Evolutionary conservation across 2,113 vertebrate genomes (phyloP).

Genomic region (Formicarius rufipectus): DNA sequence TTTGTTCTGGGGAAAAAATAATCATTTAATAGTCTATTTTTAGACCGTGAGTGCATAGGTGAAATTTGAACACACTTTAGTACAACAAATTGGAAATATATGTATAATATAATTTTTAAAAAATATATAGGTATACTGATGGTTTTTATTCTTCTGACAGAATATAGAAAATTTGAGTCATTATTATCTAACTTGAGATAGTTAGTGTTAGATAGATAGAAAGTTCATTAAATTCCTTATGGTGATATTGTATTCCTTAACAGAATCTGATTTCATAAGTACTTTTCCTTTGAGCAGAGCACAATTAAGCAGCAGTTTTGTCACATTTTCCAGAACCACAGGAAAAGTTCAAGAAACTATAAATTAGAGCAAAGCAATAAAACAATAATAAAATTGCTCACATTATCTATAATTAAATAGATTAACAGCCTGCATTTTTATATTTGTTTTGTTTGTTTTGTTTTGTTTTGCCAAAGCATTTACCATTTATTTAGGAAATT

Average conservation of each 20-base stretch:
- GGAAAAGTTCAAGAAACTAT: not conserved
- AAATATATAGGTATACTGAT: not conserved
- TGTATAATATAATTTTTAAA: not conserved
- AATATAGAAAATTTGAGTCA: not conserved
- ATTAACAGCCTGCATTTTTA: not conserved
- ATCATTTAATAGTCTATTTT: not conserved
- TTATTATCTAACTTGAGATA: not conserved
- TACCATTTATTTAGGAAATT: slow-evolving; percentile 5
- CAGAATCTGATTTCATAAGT: not conserved
- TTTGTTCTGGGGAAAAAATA: not conserved
- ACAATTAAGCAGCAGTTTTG: not conserved
- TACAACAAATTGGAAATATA: not conserved
- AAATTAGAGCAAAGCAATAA: not conserved
- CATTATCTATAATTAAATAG: slow-evolving; percentile 22
- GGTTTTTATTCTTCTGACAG: not conserved
- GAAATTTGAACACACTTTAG: not conserved
- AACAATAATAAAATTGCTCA: slow-evolving; percentile 12
- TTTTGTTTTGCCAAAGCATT: not conserved
- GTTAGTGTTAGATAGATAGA: no score
- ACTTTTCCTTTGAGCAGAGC: not conserved
- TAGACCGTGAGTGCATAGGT: not conserved
- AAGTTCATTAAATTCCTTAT: not conserved
- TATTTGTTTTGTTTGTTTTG: not conserved
- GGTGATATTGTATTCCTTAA: not conserved
- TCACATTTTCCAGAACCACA: not conserved